Percentiles rank a stretch among this genome's conserved stretches.
These are phyloP conservation scores for Hippolais icterina DNA, from an alignment of 2,113 vertebrate genomes.

Conservation along the genomic window DNA sequence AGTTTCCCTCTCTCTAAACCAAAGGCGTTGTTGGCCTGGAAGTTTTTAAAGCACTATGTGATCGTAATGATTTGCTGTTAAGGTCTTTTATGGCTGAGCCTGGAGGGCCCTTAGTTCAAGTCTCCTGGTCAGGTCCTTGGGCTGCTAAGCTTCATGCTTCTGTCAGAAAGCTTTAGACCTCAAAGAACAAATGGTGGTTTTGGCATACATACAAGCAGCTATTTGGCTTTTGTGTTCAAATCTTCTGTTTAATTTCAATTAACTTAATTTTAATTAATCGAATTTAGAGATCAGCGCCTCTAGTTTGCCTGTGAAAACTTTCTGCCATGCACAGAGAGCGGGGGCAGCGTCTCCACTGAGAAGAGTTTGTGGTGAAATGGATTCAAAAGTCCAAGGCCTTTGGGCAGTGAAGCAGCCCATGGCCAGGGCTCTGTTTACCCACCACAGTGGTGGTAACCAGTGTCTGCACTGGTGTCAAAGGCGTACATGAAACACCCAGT, in stretches of 20 bases:
- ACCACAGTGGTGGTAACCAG: accelerated
- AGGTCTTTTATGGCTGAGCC: background rate
- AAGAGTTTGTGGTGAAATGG: background rate
- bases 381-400: background rate
- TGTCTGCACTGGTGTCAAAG: background rate
- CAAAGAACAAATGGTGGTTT: background rate
- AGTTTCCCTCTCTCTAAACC: background rate
- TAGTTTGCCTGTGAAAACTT: background rate
- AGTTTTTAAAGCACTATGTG: background rate
- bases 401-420: accelerated
- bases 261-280: background rate
- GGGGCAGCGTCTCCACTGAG: accelerated
- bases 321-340: accelerated
- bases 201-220: background rate
- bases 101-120: background rate
- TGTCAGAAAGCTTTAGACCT: background rate
- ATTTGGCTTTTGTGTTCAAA: background rate
- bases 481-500: background rate
- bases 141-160: background rate
- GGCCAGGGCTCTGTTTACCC: background rate
- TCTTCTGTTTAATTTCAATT: background rate
- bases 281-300: background rate
- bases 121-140: background rate
- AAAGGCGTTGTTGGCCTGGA: background rate
- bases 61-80: background rate